Evolutionary conservation across 2,113 vertebrate genomes (phyloP).

Genomic region (Tragelaphus buxtoni): DNA sequence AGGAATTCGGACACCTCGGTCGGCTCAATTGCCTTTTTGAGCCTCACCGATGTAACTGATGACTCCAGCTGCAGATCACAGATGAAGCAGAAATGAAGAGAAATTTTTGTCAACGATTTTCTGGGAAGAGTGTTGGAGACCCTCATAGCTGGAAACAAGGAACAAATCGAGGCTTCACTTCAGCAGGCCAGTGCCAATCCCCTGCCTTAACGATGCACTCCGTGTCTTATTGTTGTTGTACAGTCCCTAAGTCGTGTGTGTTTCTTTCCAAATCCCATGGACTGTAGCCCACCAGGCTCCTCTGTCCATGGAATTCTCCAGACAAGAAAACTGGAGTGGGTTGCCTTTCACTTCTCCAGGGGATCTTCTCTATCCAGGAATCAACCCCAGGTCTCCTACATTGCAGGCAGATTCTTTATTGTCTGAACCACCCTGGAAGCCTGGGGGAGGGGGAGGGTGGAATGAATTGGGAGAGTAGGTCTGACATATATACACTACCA

Average conservation of each 20-base stretch:
- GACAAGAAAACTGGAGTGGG: background rate
- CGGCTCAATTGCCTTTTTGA: slow-evolving; percentile 41
- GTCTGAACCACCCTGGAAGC: background rate
- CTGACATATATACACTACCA: background rate
- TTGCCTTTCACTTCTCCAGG: background rate
- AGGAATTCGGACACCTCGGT: background rate
- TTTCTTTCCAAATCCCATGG: background rate
- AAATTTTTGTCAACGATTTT: background rate
- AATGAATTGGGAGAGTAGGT: background rate
- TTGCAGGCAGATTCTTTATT: background rate
- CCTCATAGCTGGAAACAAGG: background rate
- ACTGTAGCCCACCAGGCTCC: background rate
- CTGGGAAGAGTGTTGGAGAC: background rate
- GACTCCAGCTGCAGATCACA: background rate
- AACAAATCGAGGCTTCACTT: background rate
- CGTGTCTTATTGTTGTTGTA: fast-evolving
- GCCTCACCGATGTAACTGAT: background rate
- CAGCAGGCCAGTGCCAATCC: background rate
- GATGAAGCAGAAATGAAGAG: background rate
- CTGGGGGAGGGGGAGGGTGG: background rate
- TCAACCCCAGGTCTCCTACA: background rate
- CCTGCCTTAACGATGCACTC: background rate
- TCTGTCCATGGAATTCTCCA: background rate
- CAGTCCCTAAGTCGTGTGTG: background rate
- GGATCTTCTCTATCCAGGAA: background rate